A percentile compares a stretch with the other conserved stretches of the same genome.
These are phyloP conservation scores for Doryteuthis pealeii DNA, from an alignment of 1,140 invertebrate species.

Conservation along the genomic window DNA sequence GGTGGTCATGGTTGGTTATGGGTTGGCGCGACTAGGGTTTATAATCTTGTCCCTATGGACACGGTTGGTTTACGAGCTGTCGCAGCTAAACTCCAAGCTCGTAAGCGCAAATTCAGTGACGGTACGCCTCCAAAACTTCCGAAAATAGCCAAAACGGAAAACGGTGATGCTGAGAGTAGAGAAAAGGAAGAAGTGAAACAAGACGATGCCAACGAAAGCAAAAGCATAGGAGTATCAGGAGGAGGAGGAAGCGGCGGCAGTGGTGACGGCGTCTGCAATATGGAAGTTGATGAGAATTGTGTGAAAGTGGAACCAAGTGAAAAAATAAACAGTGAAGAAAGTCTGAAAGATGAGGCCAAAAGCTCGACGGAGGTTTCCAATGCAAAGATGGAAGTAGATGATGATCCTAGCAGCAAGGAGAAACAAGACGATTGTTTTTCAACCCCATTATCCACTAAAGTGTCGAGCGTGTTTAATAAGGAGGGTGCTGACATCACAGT, in stretches of 20 bases:
- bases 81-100: constrained; percentile 36
- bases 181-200: not conserved
- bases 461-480: no score
- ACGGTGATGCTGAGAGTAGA: constrained; percentile 14
- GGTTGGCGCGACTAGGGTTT: constrained; percentile 66
- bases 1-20: constrained; percentile 95
- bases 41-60: constrained; percentile 39
- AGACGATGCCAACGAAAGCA: not conserved
- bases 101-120: constrained; percentile 33
- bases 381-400: constrained; percentile 18
- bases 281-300: constrained; percentile 25
- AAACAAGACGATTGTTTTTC: not conserved
- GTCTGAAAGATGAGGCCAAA: constrained; percentile 20
- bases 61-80: constrained; percentile 50
- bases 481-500: no score
- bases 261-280: constrained; percentile 13
- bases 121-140: constrained; percentile 8
- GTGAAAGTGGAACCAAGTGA: constrained; percentile 11
- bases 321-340: constrained; percentile 20
- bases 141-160: constrained; percentile 1
- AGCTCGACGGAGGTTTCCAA: not conserved
- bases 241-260: not conserved
- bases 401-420: constrained; percentile 5
- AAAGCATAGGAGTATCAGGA: constrained; percentile 16
- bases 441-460: no score